These are phyloP conservation scores for Zosterops hypoxanthus DNA, from an alignment of 2,113 vertebrate species.

Conservation along the genomic window DNA sequence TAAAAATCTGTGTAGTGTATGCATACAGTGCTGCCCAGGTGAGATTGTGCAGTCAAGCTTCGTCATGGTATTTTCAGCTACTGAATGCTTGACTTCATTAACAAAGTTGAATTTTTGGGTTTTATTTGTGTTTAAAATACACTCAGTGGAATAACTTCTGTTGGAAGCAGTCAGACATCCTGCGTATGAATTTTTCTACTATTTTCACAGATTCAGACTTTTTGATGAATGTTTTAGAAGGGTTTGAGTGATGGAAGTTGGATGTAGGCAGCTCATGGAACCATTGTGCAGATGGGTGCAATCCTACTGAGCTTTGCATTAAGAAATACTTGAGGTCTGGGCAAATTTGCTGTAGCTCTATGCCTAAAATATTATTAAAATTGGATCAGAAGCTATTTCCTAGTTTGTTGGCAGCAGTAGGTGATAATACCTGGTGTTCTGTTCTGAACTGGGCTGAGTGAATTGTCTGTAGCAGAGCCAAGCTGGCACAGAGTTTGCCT, in stretches of 20 bases:
- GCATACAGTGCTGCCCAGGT: background rate
- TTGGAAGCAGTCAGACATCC: background rate
- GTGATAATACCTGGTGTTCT: background rate
- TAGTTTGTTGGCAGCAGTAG: background rate
- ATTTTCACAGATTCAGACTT: background rate
- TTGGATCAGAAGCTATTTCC: background rate
- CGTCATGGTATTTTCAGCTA: background rate
- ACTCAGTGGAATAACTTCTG: background rate
- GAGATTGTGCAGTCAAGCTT: background rate
- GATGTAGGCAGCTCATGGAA: accelerated
- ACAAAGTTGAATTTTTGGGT: background rate
- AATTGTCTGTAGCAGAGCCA: background rate
- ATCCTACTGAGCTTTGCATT: background rate
- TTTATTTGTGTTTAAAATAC: background rate
- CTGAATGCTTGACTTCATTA: background rate
- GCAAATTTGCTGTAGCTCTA: accelerated
- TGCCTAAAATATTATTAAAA: background rate
- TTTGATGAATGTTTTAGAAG: background rate
- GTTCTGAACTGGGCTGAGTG: too few species aligned
- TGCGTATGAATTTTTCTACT: background rate
- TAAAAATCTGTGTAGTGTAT: background rate
- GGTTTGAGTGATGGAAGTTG: background rate
- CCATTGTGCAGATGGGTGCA: accelerated
- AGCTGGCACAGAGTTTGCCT: background rate
- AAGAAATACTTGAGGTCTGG: too few species aligned